Conservation (phyloP, 2,797 vertebrate genomes). For the Mallotus villosus region DNA sequence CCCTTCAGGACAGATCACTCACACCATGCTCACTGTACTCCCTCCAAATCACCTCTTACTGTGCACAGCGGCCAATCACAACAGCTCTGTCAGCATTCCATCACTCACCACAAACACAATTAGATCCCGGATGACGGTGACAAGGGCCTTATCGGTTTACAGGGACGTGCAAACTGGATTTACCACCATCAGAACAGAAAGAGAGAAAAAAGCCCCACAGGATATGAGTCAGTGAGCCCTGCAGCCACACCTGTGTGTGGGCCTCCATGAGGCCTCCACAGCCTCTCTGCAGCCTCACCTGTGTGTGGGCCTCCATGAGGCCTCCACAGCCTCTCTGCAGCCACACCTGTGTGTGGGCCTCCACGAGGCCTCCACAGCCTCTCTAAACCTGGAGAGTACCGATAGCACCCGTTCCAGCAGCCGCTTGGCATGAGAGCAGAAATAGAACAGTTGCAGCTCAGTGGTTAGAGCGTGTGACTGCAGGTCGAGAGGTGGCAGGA, state of each 20-base stretch:
- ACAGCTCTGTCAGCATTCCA: not conserved
- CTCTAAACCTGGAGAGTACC: too few species aligned
- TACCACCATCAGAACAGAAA: constrained; percentile 18
- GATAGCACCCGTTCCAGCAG: too few species aligned
- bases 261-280: constrained; percentile 3
- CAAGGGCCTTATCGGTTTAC: constrained; percentile 44
- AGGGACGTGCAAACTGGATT: constrained; percentile 49
- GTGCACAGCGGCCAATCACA: not conserved
- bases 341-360: constrained; percentile 33
- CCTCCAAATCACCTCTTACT: not conserved
- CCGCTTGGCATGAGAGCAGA: too few species aligned
- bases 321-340: not conserved
- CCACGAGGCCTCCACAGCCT: not conserved
- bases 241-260: constrained; percentile 35
- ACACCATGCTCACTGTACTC: too few species aligned
- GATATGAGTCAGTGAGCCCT: constrained; percentile 34
- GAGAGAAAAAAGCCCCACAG: constrained; percentile 10
- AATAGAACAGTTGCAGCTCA: too few species aligned
- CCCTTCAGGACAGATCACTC: too few species aligned
- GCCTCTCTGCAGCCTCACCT: constrained; percentile 29
- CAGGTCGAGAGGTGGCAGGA: too few species aligned
- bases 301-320: constrained; percentile 23
- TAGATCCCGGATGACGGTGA: constrained; percentile 36
- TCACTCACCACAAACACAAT: constrained; percentile 30
- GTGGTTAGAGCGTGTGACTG: too few species aligned